phyloP scores from a whole-genome alignment of 2,888 invertebrate genomes.

The Phymatocera aterrima region DNA sequence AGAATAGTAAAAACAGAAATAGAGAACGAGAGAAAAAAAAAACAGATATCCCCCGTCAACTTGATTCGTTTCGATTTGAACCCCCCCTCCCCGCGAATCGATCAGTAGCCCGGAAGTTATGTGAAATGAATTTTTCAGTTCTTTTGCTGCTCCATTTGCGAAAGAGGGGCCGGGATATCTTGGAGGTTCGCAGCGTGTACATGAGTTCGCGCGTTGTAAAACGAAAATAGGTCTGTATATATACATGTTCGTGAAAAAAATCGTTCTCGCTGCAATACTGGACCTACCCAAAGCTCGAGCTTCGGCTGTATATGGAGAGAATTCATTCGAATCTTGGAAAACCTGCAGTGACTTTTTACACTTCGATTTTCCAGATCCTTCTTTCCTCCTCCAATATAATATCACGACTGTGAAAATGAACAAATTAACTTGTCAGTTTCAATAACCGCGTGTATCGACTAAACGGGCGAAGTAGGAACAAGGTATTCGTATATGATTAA shows the following conservation, averaged over 20 bases:
- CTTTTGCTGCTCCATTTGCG: background rate
- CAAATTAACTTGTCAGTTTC: background rate
- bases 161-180: background rate
- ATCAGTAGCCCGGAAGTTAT: conserved; percentile 1
- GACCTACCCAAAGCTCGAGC: background rate
- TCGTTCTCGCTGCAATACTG: too few relatives aligned
- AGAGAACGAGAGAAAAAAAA: background rate
- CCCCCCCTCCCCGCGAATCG: background rate
- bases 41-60: too few relatives aligned
- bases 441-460: background rate
- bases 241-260: background rate
- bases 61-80: background rate
- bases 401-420: background rate
- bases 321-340: background rate
- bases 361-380: background rate
- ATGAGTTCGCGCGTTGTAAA: background rate
- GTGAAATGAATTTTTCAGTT: background rate
- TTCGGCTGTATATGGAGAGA: too few relatives aligned
- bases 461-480: too few relatives aligned
- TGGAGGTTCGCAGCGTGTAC: background rate
- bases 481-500: background rate
- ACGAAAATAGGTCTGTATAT: background rate
- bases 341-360: too few relatives aligned
- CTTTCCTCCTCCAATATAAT: background rate
- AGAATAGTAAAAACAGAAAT: too few relatives aligned